Base-by-base conservation (phyloP, 2,888 invertebrate species). In the Nephrotoma appendiculata region DNA sequence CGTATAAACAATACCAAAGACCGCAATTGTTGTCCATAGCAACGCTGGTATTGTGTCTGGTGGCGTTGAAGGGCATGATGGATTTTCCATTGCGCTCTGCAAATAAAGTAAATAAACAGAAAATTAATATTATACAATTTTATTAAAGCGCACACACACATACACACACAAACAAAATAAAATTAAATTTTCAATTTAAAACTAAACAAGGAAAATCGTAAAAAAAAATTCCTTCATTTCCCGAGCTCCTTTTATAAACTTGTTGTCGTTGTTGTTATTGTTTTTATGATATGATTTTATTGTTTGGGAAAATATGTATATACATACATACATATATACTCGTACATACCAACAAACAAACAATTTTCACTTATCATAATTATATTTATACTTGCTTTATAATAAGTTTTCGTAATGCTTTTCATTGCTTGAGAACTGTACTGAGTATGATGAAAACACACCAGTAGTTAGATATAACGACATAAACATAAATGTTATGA, bases 1-100 rank as follows among this genome's bases (percentile, higher is more conserved):
- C 88, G 96, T 96, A 90, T 96, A 97, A 87, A 97, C 94, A 88
- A 97, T 94, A 87, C 97, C 97, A 91, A 97, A 96, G 83, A 96
- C 93, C 5, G 91, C 91, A 45, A 91, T 90, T 45, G 91, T 91
- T 87, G 92, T 91, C 92, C 92, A 92, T 52, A 92, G 89, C 86
- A 92, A 88, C 9, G 91, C 91, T 86, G 90, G 89, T 88, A 92
- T 89, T 0, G 92, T 91, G 87, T 92, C 92, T 31, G 91, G 91
- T 86, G 90, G 89, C 87, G 90, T 89, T 86, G 90, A 90, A 44
- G 90, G 89, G 88, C 91, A 92, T 87, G 91, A 89, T 87, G 91
- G 91, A 88, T 90, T 90, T 88, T 92, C 91, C 89, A 92, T 90
- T 87, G 91, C 91, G 86, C 92, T 91, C 91, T 92, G 88, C 7